A percentile compares a stretch with the other conserved stretches of the same genome.
Conservation (phyloP, 2,888 invertebrate genomes). For the Syrista parreyssii region DNA sequence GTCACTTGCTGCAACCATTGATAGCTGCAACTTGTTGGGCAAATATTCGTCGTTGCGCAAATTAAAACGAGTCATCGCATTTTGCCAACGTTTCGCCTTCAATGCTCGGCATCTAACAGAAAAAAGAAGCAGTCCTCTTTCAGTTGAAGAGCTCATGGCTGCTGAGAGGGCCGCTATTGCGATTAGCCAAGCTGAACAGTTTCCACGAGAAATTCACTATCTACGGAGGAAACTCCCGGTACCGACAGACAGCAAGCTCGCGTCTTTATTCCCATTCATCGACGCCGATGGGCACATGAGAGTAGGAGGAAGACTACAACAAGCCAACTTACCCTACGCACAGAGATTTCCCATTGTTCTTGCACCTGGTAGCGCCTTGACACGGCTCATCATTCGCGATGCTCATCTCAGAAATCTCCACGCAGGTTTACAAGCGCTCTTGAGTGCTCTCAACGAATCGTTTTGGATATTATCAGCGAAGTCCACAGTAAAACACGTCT, state of each 20-base stretch:
- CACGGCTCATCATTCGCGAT: constrained; percentile 16
- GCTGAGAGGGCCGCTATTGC: constrained; percentile 3
- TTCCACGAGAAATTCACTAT: constrained; percentile 9
- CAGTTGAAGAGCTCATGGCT: not conserved
- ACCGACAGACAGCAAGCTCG: constrained; percentile 1
- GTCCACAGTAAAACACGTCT: constrained; percentile 13
- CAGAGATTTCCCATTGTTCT: constrained; percentile 26
- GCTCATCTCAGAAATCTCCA: constrained; percentile 18
- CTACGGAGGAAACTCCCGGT: not conserved
- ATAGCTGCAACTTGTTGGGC: not conserved
- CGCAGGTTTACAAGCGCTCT: constrained; percentile 17
- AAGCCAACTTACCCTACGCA: constrained; percentile 19
- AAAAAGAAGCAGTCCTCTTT: constrained; percentile 2
- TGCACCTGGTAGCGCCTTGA: constrained; percentile 13
- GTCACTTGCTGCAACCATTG: not conserved
- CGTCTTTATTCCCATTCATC: constrained; percentile 22
- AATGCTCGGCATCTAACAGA: not conserved
- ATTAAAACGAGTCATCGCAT: constrained; percentile 7
- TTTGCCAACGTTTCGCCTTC: not conserved
- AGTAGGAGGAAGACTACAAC: constrained; percentile 33
- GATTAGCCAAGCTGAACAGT: constrained; percentile 8
- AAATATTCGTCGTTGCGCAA: not conserved
- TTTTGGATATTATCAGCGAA: constrained; percentile 28
- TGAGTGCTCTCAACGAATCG: constrained; percentile 16
- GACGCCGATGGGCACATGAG: constrained; percentile 26